Base-by-base conservation (phyloP, 1,140 invertebrate genomes). In the Zaprionus africanus region DNA sequence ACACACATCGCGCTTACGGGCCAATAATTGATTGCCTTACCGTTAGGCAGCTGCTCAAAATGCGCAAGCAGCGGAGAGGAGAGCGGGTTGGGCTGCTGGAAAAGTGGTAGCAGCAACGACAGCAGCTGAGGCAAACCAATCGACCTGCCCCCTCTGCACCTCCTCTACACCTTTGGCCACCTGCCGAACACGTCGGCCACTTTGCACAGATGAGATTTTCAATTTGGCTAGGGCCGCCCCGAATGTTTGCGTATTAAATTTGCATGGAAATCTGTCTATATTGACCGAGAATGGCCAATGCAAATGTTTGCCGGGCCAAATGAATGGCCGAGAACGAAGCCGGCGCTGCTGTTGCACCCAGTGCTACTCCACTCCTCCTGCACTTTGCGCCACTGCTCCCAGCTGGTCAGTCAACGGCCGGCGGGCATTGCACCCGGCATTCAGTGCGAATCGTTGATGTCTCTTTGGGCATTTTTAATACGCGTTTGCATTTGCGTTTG, bases 231-330 rank as follows among this genome's bases (percentile, higher is more conserved):
- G 79, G 82, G 85, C 81, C 61, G 77, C 74, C 72, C 73, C 76
- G 77, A 85, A 85, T 92, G 90, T 92, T 92, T 92, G 86, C 90
- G 90, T 92, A 92, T 92, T 92, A 92, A 92, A 92, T 92, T 92
- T 92, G 90, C 90, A 92, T 92, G 86, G 90, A 91, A 92, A 92
- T 92, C 90, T 92, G 90, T 92, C 90, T 92, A 87, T 92, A 92
- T 92, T 92, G 90, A 92, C 90, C 90, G 82, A 91, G 83, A 91
- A 91, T 84, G 86, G 85, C 85, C 85, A 90, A 90, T 82, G 86
- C 85, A 90, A 90, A 90, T 90, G 85, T 90, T 90, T 90, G 85
- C 82, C 64, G 62, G 84, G 72, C 82, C 86, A 90, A 90, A 90
- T 86, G 86, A 90, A 90, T 90, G 83, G 81, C 54, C 82, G 60